Evolutionary conservation across 2,888 invertebrate genomes (phyloP), one percentile per base, ranked within the genome.

Genomic region (Pristionchus entomophagus): DNA sequence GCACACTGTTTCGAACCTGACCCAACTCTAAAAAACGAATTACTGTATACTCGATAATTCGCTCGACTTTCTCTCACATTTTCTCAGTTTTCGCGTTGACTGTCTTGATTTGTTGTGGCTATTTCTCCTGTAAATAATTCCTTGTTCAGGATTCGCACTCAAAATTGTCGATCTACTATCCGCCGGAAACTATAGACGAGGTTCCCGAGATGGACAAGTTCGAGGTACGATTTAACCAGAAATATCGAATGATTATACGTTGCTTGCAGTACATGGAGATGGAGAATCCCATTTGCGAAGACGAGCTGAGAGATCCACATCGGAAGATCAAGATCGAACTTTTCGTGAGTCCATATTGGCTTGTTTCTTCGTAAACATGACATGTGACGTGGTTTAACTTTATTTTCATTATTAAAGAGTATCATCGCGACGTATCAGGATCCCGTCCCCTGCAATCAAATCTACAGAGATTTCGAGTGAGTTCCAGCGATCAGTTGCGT

Each of bases 341-440:
- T 29, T 32, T 49, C 26, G 78, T 78, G 41, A 78, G 78, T 49
- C 10, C 26, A 19, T n/a, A 49, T 51, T 78, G 8, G 45, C n/a
- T n/a, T n/a, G n/a, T n/a, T n/a, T n/a, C n/a, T n/a, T n/a, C n/a
- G n/a, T n/a, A n/a, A n/a, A n/a, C n/a, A n/a, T n/a, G n/a, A n/a
- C n/a, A n/a, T n/a, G n/a, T n/a, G n/a, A n/a, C n/a, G n/a, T n/a
- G n/a, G n/a, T n/a, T n/a, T n/a, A n/a, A n/a, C n/a, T n/a, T n/a
- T n/a, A n/a, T n/a, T n/a, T n/a, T n/a, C n/a, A n/a, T 78, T 19
- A 19, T 49, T 29, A n/a, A n/a, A 78, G 78, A 49, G 78, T 29
- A 78, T 78, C 49, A 51, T 78, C 51, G 51, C 51, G 49, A 29
- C 78, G 17, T 78, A 78, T 49, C 78, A 78, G 26, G 78, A 78